Conservation (phyloP, 2,113 vertebrate genomes). For the Planiliza haematocheilus region DNA sequence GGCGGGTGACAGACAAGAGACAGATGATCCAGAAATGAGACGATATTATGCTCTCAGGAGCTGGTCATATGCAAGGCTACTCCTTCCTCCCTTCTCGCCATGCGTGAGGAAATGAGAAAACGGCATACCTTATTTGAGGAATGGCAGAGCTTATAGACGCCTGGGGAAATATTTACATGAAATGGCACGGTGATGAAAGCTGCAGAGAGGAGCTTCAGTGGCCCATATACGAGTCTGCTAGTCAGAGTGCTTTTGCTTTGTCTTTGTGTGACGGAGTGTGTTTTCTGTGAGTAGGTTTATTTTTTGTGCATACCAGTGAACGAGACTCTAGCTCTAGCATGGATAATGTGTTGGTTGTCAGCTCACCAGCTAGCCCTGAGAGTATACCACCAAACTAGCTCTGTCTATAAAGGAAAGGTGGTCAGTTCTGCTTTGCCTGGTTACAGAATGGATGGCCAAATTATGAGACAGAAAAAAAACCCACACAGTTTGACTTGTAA, state of each 20-base stretch:
- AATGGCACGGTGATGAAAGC: conserved; percentile 21
- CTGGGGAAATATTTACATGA: conserved; percentile 20
- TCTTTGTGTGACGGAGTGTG: background rate
- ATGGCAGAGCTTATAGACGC: conserved; percentile 10
- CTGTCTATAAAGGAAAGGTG: too few relatives aligned
- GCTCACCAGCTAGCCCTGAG: too few relatives aligned
- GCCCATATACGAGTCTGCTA: background rate
- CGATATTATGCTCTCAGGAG: conserved; percentile 19
- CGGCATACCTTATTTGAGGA: conserved; percentile 3
- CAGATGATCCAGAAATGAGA: conserved; percentile 28
- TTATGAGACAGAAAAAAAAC: too few relatives aligned
- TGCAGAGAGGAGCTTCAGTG: background rate
- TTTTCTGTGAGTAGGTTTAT: background rate
- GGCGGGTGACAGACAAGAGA: conserved; percentile 1
- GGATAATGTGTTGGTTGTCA: too few relatives aligned
- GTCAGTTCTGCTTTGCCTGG: too few relatives aligned
- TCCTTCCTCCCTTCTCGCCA: background rate
- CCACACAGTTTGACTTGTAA: too few relatives aligned
- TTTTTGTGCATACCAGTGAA: background rate
- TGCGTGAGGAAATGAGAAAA: conserved; percentile 25
- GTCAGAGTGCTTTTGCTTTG: conserved; percentile 7
- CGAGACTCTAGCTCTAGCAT: background rate
- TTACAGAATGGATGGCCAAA: too few relatives aligned
- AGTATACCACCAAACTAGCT: too few relatives aligned
- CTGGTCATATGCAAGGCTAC: conserved; percentile 10